phyloP scores from a whole-genome alignment of 2,797 vertebrate genomes.

The Peromyscus attwateri region DNA sequence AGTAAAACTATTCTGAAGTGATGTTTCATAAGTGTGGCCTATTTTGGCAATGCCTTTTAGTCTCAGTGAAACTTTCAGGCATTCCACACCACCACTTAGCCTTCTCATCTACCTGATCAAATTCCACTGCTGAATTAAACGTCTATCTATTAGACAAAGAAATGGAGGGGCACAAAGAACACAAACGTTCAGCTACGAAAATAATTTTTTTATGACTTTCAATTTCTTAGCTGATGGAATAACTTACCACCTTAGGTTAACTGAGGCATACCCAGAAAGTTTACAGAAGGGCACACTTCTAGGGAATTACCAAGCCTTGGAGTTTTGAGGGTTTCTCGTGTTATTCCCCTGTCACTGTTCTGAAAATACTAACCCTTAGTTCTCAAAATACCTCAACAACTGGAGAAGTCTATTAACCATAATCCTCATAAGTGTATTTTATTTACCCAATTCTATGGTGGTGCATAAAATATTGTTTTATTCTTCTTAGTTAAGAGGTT shows the following conservation, averaged over 20 bases:
- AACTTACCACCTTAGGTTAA: neutral
- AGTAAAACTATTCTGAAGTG: neutral
- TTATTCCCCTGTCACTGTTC: constrained; percentile 15
- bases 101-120: neutral
- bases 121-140: neutral
- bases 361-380: constrained; percentile 15
- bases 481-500: neutral
- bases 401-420: neutral
- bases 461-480: neutral
- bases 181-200: neutral
- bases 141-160: neutral
- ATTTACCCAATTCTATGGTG: neutral
- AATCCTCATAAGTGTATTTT: neutral
- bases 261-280: neutral
- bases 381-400: constrained; percentile 47
- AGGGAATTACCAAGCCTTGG: constrained; percentile 59
- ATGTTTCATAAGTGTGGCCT: neutral
- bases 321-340: neutral
- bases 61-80: neutral
- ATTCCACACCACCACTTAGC: neutral
- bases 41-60: neutral
- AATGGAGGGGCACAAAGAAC: neutral
- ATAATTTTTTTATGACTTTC: neutral
- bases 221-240: constrained; percentile 13
- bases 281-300: constrained; percentile 8